Conservation (phyloP, 2,888 invertebrate genomes). For the Spilosoma lubricipeda region DNA sequence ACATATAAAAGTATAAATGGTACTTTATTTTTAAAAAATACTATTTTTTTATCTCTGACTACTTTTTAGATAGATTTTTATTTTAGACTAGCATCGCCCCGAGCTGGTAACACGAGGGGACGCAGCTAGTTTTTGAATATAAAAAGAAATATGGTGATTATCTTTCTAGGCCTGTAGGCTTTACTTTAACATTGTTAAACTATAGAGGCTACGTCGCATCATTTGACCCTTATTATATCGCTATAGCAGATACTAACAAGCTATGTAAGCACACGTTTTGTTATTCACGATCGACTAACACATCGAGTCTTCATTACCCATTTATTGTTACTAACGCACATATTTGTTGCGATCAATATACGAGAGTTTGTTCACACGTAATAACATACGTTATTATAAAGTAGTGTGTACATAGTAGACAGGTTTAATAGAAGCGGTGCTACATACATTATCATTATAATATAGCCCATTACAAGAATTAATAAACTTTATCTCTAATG, state of each 20-base stretch:
- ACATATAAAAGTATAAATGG: no score
- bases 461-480: constrained; percentile 37
- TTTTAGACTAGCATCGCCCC: no score
- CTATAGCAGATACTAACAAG: constrained; percentile 57
- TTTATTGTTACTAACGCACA: constrained; percentile 62
- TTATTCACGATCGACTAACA: constrained; percentile 41
- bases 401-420: constrained; percentile 35
- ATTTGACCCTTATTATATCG: constrained; percentile 71
- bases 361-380: constrained; percentile 13
- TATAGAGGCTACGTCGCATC: constrained; percentile 61
- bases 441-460: constrained; percentile 44
- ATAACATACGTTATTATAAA: constrained; percentile 19
- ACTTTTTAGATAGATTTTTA: no score
- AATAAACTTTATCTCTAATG: constrained; percentile 44
- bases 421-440: constrained; percentile 52
- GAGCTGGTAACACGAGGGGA: no score
- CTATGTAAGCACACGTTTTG: constrained; percentile 38
- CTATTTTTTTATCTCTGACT: no score
- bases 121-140: background rate
- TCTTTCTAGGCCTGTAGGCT: background rate
- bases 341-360: constrained; percentile 38
- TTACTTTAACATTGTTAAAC: constrained; percentile 10
- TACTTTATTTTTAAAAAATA: no score
- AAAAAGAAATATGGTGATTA: background rate
- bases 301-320: constrained; percentile 56